phyloP scores from a whole-genome alignment of 2,888 invertebrate genomes.

The Strigamia maritima region DNA sequence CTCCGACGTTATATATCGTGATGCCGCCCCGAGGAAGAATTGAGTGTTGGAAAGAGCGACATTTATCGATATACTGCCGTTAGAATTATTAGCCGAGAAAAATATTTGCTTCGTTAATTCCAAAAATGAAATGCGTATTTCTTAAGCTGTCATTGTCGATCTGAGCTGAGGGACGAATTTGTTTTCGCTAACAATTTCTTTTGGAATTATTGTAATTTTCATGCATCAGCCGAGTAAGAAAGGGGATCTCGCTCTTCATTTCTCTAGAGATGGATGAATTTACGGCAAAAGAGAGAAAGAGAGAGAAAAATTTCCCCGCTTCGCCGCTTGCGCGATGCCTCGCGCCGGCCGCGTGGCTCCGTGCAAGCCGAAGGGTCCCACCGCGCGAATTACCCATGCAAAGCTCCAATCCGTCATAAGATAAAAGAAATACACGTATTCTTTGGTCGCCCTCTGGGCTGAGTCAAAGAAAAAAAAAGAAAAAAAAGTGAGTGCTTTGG shows the following conservation, averaged over 20 bases:
- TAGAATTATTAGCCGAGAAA: conserved; percentile 20
- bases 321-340: conserved; percentile 3
- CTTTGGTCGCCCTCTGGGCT: not conserved
- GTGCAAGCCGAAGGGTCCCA: not conserved
- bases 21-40: not conserved
- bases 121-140: not conserved
- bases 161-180: conserved; percentile 22
- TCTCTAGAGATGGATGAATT: conserved; percentile 27
- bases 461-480: not conserved
- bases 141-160: conserved; percentile 7
- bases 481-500: not conserved
- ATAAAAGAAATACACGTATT: not conserved
- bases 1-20: not conserved
- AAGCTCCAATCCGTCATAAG: not conserved
- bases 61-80: not conserved
- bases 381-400: conserved; percentile 21
- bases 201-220: conserved; percentile 22
- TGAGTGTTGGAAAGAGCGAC: not conserved
- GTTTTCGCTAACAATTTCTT: conserved; percentile 28
- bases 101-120: conserved; percentile 17
- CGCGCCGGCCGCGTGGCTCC: not conserved
- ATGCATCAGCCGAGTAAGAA: not conserved
- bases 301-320: conserved; percentile 7
- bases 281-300: not conserved
- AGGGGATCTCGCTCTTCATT: not conserved